A percentile compares a stretch with the other conserved stretches of the same genome.
These are phyloP conservation scores for Dolomedes plantarius DNA, from an alignment of 2,888 invertebrate species.

Conservation along the genomic window DNA sequence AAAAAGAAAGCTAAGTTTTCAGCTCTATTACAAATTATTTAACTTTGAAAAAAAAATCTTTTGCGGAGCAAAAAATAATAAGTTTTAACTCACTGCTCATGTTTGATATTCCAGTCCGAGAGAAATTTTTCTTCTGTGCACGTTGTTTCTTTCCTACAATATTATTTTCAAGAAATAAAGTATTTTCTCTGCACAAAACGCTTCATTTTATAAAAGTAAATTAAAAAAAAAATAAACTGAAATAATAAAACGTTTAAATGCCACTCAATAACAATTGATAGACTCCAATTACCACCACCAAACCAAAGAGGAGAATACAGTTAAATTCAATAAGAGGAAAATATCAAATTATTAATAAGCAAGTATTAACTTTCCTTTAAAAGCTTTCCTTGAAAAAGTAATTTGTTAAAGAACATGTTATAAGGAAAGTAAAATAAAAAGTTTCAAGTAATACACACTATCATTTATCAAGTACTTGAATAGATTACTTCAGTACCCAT, in stretches of 20 bases:
- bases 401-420: no score
- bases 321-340: no score
- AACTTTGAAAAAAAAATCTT: not conserved
- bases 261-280: not conserved
- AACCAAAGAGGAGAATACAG: not conserved
- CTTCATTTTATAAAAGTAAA: constrained; percentile 28
- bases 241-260: not conserved
- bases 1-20: no score
- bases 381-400: no score
- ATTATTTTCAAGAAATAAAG: constrained; percentile 63
- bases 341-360: no score
- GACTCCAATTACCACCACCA: not conserved
- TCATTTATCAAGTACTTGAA: no score
- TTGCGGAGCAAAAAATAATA: constrained; percentile 59
- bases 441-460: no score
- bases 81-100: constrained; percentile 68
- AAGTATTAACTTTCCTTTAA: no score
- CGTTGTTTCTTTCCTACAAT: constrained; percentile 67
- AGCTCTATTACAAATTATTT: not conserved
- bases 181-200: constrained; percentile 52
- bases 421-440: no score
- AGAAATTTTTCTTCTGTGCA: constrained; percentile 66
- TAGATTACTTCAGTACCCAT: no score
- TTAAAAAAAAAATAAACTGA: constrained; percentile 20
- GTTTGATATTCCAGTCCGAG: constrained; percentile 66